Base-by-base conservation (phyloP, 2,797 vertebrate species). In the Lagocephalus sceleratus region DNA sequence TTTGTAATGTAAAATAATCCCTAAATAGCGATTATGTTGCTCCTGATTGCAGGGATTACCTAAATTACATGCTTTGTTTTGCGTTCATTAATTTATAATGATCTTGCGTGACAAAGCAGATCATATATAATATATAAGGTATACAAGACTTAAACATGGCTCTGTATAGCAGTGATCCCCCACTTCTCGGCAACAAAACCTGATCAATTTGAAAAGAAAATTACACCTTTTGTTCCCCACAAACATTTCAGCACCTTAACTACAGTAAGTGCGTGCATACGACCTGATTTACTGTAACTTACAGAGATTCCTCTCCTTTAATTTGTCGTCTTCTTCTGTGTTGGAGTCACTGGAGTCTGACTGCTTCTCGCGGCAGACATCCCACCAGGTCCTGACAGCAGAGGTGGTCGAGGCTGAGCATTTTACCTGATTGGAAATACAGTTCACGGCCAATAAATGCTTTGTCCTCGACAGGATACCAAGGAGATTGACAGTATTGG, bases 251-350 rank as follows among this genome's bases (percentile, higher is more conserved):
- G n/a, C n/a, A 39, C 20, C 44, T 6, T 39, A 48, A 35, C 32
- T 14, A 14, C 32, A 40, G 39, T 2, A 42, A 7, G 16, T n/a
- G 8, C 6, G 6, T n/a, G 1, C 5, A 2, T 10, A 42, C 11
- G 7, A 4, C 5, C 2, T 20, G 16, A 39, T 19, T 59, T 0
- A 45, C 47, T 59, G 44, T 9, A 5, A 8, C 90, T 88, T 87
- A 93, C 91, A 3, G 20, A 75, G 85, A 5, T n/a, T 78, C 45
- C 69, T 57, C 63, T 21, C 17, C 38, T 57, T 54, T 6, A 58
- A 55, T 42, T 47, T 47, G 17, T 60, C 63, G 1, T 85, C 69
- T 2, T 76, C 61, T 23, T 82, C 47, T 3, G 60, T 57, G 52
- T 81, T 48, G 1, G 81, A 69, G 25, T 72, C 19, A 1, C 52